A percentile compares a stretch with the other conserved stretches of the same genome.
phyloP scores from a whole-genome alignment of 2,797 vertebrate genomes.

The Helarctos malayanus region DNA sequence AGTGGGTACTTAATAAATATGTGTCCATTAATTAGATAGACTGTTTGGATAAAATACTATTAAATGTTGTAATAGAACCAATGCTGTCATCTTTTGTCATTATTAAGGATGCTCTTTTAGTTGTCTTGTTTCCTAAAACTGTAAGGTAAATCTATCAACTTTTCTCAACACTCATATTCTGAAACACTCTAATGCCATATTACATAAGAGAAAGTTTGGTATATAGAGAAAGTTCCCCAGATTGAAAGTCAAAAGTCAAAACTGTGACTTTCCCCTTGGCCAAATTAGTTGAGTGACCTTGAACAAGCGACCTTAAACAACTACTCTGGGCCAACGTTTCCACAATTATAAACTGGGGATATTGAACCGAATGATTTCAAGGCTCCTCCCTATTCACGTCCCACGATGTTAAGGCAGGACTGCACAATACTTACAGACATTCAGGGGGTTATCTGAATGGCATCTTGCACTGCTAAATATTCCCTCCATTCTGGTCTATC shows the following conservation, averaged over 20 bases:
- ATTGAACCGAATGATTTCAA: neutral
- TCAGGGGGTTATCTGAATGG: neutral
- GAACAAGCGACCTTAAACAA: slow-evolving; percentile 17
- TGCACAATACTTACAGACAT: neutral
- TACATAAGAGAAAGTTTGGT: neutral
- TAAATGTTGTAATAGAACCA: slow-evolving; percentile 17
- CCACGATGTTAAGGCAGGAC: neutral
- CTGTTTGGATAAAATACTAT: neutral
- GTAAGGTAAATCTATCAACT: neutral
- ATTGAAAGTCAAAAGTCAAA: neutral
- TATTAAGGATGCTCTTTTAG: neutral
- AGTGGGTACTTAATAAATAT: slow-evolving; percentile 31
- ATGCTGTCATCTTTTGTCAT: neutral
- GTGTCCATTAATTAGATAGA: neutral
- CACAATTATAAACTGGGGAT: neutral
- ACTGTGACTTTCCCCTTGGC: neutral
- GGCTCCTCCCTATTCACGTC: neutral
- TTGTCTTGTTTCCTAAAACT: slow-evolving; percentile 16
- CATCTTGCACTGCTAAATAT: neutral
- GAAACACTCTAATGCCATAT: neutral
- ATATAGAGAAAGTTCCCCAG: neutral
- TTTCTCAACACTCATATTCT: neutral
- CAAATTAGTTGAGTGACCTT: neutral
- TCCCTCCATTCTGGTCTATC: neutral
- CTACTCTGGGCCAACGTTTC: neutral